Evolutionary conservation across 2,113 vertebrate genomes (phyloP).

Genomic region (Melanerpes aurifrons): DNA sequence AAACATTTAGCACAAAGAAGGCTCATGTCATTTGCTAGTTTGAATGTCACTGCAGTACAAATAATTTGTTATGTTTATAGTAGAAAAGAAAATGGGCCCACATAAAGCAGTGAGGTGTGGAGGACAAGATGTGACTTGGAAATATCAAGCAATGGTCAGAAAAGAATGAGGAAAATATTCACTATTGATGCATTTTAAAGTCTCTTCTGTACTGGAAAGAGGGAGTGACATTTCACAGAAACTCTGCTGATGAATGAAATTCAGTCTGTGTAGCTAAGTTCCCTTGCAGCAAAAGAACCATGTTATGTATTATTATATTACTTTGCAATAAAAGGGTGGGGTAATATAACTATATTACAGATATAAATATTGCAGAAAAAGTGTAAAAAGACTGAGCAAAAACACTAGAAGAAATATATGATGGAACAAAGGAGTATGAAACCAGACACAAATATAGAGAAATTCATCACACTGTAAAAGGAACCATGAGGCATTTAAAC

Average conservation of each 20-base stretch:
- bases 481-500: conserved; percentile 41
- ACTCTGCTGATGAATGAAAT: neutral
- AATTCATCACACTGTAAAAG: conserved; percentile 51
- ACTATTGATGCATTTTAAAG: neutral
- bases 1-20: neutral
- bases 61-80: neutral
- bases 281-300: neutral
- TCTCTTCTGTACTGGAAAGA: neutral
- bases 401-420: conserved; percentile 27
- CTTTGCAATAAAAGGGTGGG: conserved; percentile 33
- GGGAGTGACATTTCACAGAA: conserved; percentile 1
- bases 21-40: neutral
- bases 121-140: neutral
- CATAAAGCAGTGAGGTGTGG: neutral
- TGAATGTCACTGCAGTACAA: neutral
- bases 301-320: conserved; percentile 16
- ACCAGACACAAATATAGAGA: conserved; percentile 32
- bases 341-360: conserved; percentile 43
- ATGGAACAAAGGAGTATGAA: conserved; percentile 36
- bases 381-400: conserved; percentile 25
- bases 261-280: neutral
- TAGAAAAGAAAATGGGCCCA: neutral
- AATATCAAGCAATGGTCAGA: neutral
- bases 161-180: neutral
- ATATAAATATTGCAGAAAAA: conserved; percentile 44